phyloP scores from a whole-genome alignment of 2,888 invertebrate genomes.

The Neoaliturus tenellus region DNA sequence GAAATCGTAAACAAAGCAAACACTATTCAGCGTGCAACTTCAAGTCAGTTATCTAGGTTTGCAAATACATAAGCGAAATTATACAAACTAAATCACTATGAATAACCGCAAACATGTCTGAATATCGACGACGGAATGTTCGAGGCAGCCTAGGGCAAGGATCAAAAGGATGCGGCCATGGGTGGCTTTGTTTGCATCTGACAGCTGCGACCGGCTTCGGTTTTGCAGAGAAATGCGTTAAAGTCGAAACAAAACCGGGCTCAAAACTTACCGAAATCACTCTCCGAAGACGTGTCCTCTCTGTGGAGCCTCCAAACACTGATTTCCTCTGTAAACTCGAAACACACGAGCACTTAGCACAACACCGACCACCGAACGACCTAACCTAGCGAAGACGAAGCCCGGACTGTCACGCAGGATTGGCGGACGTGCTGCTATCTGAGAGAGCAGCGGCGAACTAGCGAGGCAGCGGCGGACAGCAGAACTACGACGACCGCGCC shows the following conservation, averaged over 20 bases:
- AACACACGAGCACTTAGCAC: not conserved
- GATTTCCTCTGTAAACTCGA: not conserved
- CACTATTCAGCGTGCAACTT: not conserved
- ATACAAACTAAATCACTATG: too few relatives aligned
- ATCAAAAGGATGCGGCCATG: not conserved
- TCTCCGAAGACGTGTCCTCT: not conserved
- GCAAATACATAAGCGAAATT: too few relatives aligned
- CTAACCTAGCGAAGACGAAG: slow-evolving; percentile 11
- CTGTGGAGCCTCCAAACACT: not conserved
- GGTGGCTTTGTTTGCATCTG: not conserved
- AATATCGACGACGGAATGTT: too few relatives aligned
- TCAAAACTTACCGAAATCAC: not conserved
- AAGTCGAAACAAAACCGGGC: not conserved
- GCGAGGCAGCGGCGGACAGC: not conserved
- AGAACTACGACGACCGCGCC: not conserved
- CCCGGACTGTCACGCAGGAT: not conserved
- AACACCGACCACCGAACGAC: not conserved
- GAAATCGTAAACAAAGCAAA: not conserved
- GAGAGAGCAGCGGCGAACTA: not conserved
- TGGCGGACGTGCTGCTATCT: not conserved
- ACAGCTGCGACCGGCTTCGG: not conserved
- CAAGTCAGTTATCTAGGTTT: too few relatives aligned
- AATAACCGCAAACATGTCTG: too few relatives aligned
- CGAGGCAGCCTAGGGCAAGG: not conserved
- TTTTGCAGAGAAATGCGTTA: not conserved